phyloP scores from a whole-genome alignment of 2,113 vertebrate species.

The Actenoides lindsayi region DNA sequence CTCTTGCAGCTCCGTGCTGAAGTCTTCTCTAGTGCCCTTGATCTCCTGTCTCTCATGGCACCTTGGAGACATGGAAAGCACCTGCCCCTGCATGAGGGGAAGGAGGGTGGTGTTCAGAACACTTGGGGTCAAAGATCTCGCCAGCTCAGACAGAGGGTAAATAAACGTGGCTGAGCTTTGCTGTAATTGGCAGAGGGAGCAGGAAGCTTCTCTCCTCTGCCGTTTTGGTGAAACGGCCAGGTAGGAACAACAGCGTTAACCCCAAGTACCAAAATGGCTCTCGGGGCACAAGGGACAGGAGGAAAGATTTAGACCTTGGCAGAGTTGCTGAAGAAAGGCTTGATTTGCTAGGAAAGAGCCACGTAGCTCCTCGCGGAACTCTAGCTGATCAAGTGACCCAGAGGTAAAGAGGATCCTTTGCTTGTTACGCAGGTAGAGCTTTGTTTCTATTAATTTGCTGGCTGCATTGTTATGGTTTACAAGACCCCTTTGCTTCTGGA shows the following conservation, averaged over 20 bases:
- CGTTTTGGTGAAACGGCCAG: slow-evolving; percentile 1
- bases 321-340: background rate
- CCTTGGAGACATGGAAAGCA: background rate
- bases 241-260: background rate
- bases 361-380: background rate
- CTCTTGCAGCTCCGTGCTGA: fast-evolving
- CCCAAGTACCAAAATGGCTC: background rate
- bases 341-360: background rate
- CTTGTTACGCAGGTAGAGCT: background rate
- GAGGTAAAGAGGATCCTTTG: background rate
- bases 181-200: slow-evolving; percentile 12
- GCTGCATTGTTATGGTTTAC: background rate
- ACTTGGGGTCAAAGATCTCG: slow-evolving; percentile 15
- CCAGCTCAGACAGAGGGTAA: slow-evolving; percentile 37
- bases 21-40: background rate
- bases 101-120: background rate
- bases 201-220: background rate
- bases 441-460: background rate
- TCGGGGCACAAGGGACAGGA: background rate
- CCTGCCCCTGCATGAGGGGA: background rate
- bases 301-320: slow-evolving; percentile 4
- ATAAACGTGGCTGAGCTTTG: slow-evolving; percentile 27
- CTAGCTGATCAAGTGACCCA: background rate
- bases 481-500: background rate
- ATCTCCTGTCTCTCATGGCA: background rate